Conservation (phyloP, 2,797 vertebrate genomes). For the Alosa sapidissima region DNA sequence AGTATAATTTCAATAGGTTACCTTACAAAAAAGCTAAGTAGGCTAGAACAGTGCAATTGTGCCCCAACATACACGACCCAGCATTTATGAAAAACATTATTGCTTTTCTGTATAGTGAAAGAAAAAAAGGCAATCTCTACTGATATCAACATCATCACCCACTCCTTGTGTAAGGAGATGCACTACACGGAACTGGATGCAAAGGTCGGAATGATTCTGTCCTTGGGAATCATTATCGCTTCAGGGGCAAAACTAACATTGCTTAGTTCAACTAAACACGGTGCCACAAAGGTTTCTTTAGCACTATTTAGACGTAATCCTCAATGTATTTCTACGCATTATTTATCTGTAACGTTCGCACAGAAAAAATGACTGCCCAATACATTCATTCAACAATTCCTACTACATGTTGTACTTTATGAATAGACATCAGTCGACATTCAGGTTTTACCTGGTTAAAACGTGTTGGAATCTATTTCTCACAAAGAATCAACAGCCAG, state of each 20-base stretch:
- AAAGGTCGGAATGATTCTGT: background rate
- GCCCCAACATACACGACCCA: background rate
- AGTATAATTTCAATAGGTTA: background rate
- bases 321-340: background rate
- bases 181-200: background rate
- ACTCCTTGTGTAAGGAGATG: constrained; percentile 31
- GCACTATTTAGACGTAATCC: background rate
- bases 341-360: background rate
- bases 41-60: background rate
- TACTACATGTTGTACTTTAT: background rate
- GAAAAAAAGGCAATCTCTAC: constrained; percentile 38
- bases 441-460: background rate
- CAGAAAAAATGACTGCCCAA: constrained; percentile 7
- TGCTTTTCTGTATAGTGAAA: background rate
- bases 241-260: background rate
- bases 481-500: background rate
- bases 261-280: background rate
- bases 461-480: background rate
- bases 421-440: background rate
- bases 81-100: background rate
- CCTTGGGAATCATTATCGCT: background rate
- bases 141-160: constrained; percentile 21
- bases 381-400: background rate
- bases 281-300: background rate
- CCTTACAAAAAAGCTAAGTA: background rate